phyloP scores from a whole-genome alignment of 1,140 invertebrate genomes.

The Diabrotica undecimpunctata region DNA sequence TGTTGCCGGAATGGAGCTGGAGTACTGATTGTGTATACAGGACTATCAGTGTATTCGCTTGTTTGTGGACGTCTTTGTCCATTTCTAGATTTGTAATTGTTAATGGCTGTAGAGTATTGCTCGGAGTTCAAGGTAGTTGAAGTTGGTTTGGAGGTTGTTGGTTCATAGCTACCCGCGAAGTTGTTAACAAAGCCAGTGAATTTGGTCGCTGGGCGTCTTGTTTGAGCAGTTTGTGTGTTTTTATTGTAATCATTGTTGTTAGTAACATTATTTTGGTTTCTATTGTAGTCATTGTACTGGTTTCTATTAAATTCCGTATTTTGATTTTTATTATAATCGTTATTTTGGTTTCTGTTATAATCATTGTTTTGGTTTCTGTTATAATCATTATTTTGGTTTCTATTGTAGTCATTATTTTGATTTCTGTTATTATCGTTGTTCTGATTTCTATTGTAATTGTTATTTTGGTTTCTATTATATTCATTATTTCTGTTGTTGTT shows the following conservation, averaged over 20 bases:
- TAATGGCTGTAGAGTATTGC: slow-evolving; percentile 31
- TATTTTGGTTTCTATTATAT: slow-evolving; percentile 41
- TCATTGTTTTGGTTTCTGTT: slow-evolving; percentile 38
- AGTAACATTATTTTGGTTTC: slow-evolving; percentile 13
- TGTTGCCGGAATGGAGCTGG: slow-evolving; percentile 43
- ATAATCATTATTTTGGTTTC: slow-evolving; percentile 30
- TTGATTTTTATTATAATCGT: slow-evolving; percentile 25
- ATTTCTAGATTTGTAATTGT: slow-evolving; percentile 38
- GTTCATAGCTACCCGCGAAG: slow-evolving; percentile 50
- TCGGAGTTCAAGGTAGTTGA: slow-evolving; percentile 35
- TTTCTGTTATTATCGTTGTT: slow-evolving; percentile 39
- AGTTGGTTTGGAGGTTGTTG: slow-evolving; percentile 51
- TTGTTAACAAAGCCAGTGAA: slow-evolving; percentile 48
- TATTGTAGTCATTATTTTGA: slow-evolving; percentile 31
- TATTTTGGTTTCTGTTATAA: slow-evolving; percentile 30
- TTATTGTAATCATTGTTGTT: slow-evolving; percentile 23
- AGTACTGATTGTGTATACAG: slow-evolving; percentile 37
- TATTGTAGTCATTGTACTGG: slow-evolving; percentile 33
- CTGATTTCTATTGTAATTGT: slow-evolving; percentile 28
- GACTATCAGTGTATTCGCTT: slow-evolving; percentile 36
- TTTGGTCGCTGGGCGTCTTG: slow-evolving; percentile 42
- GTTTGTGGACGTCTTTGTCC: slow-evolving; percentile 35
- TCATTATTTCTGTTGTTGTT: slow-evolving; percentile 24
- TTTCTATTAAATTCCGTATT: slow-evolving; percentile 4
- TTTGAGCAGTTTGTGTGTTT: slow-evolving; percentile 31